Evolutionary conservation across 2,797 vertebrate species (phyloP), one percentile per base, ranked within the genome.

Genomic region (Philypnodon macrostomus): DNA sequence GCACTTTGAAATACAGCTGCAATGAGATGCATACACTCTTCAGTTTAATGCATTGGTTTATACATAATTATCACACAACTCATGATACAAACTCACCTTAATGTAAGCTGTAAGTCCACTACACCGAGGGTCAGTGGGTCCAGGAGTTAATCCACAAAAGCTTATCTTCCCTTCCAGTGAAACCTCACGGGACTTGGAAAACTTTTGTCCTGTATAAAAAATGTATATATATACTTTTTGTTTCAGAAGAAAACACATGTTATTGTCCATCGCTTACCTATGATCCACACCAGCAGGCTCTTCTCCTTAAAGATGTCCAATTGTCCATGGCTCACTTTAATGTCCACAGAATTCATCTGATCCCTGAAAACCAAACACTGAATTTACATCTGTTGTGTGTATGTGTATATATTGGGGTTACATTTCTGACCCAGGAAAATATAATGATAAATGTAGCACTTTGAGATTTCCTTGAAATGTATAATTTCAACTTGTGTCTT

Each of bases 141-240:
- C 91, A 40, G 87, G 79, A 30, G 53, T 45, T 8, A 71, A 64
- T 10, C 88, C 90, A 35, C 77, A 87, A 55, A 97, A 98, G 58
- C 69, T 76, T 59, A 97, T 53, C n/a, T 78, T 88, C 58, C 92
- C 95, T 24, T 93, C 88, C 71, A 98, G 86, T n/a, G 85, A 89
- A 64, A 94, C 90, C 79, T 97, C 93, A 62, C 92, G 87, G 45
- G 89, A 93, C 67, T 92, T 97, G 24, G 95, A 94, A 70, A 98
- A 99, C 79, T 93, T 97, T 78, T 95, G 95, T 57, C 95, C 97
- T 98, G n/a, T n/a, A n/a, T n/a, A n/a, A 70, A 69, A 56, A 24
- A 26, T 50, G 10, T 36, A 14, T 7, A 7, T 47, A 3, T 2
- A 4, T 12, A 26, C 10, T 35, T 47, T 58, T 58, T 38, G 0